phyloP scores from a whole-genome alignment of 2,113 vertebrate species.

The Eonycteris spelaea region DNA sequence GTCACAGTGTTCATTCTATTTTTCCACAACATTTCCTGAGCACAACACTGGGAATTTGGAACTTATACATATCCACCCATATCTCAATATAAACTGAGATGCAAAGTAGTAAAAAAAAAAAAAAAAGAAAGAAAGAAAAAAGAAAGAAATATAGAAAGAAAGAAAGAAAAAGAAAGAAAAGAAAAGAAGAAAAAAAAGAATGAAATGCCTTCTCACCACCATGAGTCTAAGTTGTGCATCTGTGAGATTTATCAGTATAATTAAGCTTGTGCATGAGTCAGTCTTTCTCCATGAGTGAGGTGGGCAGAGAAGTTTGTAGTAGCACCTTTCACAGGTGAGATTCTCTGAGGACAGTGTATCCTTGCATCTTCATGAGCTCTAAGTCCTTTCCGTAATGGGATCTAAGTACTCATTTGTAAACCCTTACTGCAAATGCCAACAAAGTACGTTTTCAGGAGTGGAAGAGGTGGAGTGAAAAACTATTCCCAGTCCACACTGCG shows the following conservation, averaged over 20 bases:
- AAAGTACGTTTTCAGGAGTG: background rate
- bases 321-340: background rate
- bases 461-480: background rate
- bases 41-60: background rate
- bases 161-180: no score
- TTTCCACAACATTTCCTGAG: background rate
- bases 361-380: background rate
- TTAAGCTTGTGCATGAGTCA: background rate
- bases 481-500: background rate
- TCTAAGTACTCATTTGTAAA: background rate
- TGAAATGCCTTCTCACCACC: background rate
- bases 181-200: background rate
- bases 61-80: background rate
- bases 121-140: background rate
- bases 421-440: background rate
- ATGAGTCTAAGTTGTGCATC: background rate
- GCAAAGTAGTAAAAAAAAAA: background rate
- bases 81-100: background rate
- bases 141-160: no score
- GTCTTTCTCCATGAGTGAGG: background rate
- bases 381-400: background rate
- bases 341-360: background rate
- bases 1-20: background rate
- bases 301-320: background rate
- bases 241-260: background rate